Base-by-base conservation (phyloP, 2,888 invertebrate genomes). In the Drosophila lacicola region DNA sequence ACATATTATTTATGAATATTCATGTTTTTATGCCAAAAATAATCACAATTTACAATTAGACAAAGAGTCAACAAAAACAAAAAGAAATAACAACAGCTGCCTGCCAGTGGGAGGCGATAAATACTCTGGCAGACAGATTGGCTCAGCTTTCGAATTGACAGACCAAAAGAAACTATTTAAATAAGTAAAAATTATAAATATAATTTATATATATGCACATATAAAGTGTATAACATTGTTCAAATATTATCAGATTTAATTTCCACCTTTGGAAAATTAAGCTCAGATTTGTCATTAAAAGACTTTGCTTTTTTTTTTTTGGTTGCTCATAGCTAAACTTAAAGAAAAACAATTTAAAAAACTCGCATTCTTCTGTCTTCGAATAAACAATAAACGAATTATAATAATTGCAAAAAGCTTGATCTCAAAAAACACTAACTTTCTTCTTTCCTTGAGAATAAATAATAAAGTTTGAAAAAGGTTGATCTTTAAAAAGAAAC, bases 31-130 rank as follows among this genome's bases (percentile, higher is more conserved):
- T 82, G 76, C 64, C 82, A 74, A 67, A 67, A 61, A 53, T 67
- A 67, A 75, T 75, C 45, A 61, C 79, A 65, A 17, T 68, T 55
- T 49, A 58, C 65, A 83, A 89, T 82, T 82, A 86, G 70, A 87
- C 84, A 76, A 63, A 44, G 36, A 51, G 55, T 41, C 51, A 51
- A 39, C 53, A 54, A 42, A n/a, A 55, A 47, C 34, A 50, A 55
- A 10, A 42, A 37, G 37, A 50, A 49, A 41, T 37, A 36, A 51
- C 60, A 46, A 53, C 58, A 60, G 46, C 33, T 54, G 29, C n/a
- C 11, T 9, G 72, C 17, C 61, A 46, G 78, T 78, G 78, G 78
- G 78, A 50, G 78, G 69, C 39, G 74, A 74, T 68, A 61, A 61
- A 61, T 61, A 58, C 58, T 58, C 58, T 29, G 6, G 41, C 4